Conservation (phyloP, 2,797 vertebrate species). For the Chelon auratus region DNA sequence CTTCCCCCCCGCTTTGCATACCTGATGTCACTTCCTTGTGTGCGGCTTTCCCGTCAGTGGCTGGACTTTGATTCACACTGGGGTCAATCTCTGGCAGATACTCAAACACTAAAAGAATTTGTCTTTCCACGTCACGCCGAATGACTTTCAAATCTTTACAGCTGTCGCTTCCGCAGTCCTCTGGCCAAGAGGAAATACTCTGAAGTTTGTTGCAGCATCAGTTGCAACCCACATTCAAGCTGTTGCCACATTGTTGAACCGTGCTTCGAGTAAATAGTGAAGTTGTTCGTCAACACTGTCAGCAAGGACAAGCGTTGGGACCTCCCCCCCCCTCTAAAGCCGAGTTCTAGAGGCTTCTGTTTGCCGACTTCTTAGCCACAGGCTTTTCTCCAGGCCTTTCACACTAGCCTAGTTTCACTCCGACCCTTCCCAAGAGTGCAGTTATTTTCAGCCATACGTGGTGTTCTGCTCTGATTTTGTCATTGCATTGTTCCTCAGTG, state of each 20-base stretch:
- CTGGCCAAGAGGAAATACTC: slow-evolving; percentile 19
- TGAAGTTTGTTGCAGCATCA: slow-evolving; percentile 34
- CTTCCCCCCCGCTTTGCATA: slow-evolving; percentile 1
- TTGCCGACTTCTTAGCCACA: slow-evolving; percentile 32
- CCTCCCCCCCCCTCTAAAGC: slow-evolving; percentile 36
- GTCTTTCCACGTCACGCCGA: slow-evolving; percentile 7
- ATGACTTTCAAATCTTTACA: slow-evolving; percentile 9
- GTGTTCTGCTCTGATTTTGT: slow-evolving; percentile 65
- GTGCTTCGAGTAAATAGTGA: slow-evolving; percentile 24
- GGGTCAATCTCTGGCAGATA: slow-evolving; percentile 4
- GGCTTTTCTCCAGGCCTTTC: slow-evolving; percentile 56
- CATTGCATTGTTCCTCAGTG: slow-evolving; percentile 39
- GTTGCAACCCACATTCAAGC: slow-evolving; percentile 12
- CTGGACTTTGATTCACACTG: slow-evolving; percentile 18
- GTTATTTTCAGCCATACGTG: slow-evolving; percentile 74
- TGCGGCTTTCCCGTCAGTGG: not conserved
- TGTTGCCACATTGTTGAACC: slow-evolving; percentile 40
- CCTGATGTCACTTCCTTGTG: slow-evolving; percentile 25
- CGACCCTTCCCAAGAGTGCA: slow-evolving; percentile 60
- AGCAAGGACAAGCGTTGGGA: slow-evolving; percentile 29
- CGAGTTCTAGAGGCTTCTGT: slow-evolving; percentile 35
- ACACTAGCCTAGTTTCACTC: slow-evolving; percentile 73
- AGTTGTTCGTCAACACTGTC: slow-evolving; percentile 34
- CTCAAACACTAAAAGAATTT: slow-evolving; percentile 21
- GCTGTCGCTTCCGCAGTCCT: slow-evolving; percentile 6